Evolutionary conservation across 2,113 vertebrate genomes (phyloP).

Genomic region (Nesoenas mayeri): DNA sequence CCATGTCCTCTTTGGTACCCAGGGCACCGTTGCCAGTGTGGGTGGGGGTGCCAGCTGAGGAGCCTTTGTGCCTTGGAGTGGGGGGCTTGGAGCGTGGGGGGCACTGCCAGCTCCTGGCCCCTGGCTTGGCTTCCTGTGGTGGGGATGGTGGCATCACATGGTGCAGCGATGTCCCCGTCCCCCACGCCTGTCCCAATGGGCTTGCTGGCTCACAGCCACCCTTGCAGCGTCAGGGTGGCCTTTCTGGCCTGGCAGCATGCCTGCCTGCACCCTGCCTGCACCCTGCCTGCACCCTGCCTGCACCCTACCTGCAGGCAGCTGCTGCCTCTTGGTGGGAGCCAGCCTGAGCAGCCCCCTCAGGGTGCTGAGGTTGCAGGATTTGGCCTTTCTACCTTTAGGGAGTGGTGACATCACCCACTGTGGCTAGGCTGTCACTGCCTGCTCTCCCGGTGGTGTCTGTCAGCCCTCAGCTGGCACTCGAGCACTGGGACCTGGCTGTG

Average conservation of each 20-base stretch:
- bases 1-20: background rate
- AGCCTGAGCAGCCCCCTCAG: accelerated
- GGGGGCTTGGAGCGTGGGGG: background rate
- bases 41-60: background rate
- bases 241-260: background rate
- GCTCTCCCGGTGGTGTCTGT: accelerated
- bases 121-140: background rate
- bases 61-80: slow-evolving; percentile 62
- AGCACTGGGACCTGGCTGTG: background rate
- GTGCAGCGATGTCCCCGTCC: accelerated
- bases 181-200: accelerated
- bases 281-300: background rate
- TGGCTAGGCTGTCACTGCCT: background rate
- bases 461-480: background rate
- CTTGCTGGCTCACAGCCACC: background rate
- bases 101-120: background rate
- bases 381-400: background rate
- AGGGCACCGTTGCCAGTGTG: background rate
- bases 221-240: background rate
- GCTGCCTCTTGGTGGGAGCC: background rate
- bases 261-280: background rate
- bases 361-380: background rate
- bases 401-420: background rate
- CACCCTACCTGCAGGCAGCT: background rate
- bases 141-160: background rate